Conservation (phyloP, 2,888 invertebrate genomes). For the Parnassius apollo region DNA sequence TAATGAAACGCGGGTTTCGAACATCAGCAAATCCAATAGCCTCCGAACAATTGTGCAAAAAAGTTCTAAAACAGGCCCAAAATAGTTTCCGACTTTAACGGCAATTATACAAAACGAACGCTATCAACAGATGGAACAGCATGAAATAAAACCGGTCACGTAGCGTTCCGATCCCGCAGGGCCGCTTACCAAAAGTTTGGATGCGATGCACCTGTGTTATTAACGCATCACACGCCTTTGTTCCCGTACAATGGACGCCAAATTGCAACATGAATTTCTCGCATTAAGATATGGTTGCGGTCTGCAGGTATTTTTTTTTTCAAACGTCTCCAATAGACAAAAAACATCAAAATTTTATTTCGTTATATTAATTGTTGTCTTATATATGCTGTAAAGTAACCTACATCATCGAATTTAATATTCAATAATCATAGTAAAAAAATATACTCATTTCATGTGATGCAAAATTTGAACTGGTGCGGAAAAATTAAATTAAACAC, state of each 20-base stretch:
- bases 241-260: constrained; percentile 73
- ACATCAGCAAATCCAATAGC: constrained; percentile 60
- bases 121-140: constrained; percentile 67
- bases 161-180: constrained; percentile 49
- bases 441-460: no score
- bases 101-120: constrained; percentile 71
- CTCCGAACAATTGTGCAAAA: constrained; percentile 58
- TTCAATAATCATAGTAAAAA: no score
- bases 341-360: background rate
- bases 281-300: constrained; percentile 54
- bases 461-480: no score
- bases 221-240: constrained; percentile 74
- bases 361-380: background rate
- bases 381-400: no score
- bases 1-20: constrained; percentile 69
- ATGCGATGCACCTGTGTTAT: constrained; percentile 76
- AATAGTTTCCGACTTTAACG: constrained; percentile 70
- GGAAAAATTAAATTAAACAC: no score
- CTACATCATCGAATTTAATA: no score
- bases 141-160: constrained; percentile 73
- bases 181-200: constrained; percentile 51
- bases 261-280: constrained; percentile 77
- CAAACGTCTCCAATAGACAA: constrained; percentile 41
- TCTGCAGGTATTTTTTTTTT: constrained; percentile 50
- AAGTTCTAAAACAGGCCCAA: constrained; percentile 60